phyloP scores from a whole-genome alignment of 2,888 invertebrate genomes.

The Altica lythri region DNA sequence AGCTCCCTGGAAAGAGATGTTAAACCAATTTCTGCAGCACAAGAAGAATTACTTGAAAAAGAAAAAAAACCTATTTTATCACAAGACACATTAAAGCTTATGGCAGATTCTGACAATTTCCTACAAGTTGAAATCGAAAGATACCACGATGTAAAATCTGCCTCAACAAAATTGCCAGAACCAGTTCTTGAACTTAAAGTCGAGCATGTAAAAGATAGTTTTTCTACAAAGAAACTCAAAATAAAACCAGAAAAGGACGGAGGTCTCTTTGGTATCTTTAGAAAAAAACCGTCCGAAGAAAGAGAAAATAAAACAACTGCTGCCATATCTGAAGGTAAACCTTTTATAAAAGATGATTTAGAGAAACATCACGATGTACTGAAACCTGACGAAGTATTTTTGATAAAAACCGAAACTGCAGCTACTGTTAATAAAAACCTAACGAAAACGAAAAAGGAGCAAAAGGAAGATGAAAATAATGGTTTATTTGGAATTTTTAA shows the following conservation, averaged over 20 bases:
- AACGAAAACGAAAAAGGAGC: background rate
- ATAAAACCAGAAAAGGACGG: conserved; percentile 20
- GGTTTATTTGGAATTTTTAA: conserved; percentile 30
- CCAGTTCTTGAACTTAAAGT: no score
- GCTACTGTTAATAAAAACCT: no score
- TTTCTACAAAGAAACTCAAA: conserved; percentile 16
- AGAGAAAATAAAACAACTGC: conserved; percentile 7
- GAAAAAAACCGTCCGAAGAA: conserved; percentile 22
- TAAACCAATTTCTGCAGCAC: conserved; percentile 6
- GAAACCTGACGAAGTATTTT: no score
- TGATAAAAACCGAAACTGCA: no score
- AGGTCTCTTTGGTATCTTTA: conserved; percentile 33
- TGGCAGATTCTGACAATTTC: conserved; percentile 37
- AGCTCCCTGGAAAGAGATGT: conserved; percentile 35
- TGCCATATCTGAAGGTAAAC: conserved; percentile 8
- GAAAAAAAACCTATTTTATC: conserved; percentile 23
- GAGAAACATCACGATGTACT: conserved; percentile 25
- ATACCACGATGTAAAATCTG: conserved; percentile 28
- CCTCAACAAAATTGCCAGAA: background rate
- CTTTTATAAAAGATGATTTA: conserved; percentile 24
- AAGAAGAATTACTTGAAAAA: conserved; percentile 2
- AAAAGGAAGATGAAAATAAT: conserved; percentile 21
- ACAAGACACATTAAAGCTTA: conserved; percentile 30
- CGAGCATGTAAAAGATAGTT: no score
- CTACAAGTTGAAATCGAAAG: conserved; percentile 25